phyloP scores from a whole-genome alignment of 2,113 vertebrate genomes.

The Colistium nudipinnis region DNA sequence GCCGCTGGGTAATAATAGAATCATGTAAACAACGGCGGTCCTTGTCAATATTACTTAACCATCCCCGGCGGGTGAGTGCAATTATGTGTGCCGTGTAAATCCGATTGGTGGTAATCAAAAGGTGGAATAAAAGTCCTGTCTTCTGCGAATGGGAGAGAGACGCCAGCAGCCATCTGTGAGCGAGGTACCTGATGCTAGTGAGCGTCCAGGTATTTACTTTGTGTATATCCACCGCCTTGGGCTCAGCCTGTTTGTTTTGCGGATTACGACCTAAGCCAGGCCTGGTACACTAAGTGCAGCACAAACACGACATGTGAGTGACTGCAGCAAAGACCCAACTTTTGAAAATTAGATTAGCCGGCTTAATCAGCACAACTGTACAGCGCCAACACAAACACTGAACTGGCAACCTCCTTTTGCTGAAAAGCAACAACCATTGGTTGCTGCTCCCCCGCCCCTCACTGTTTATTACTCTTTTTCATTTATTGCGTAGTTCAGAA shows the following conservation, averaged over 20 bases:
- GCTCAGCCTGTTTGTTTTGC: conserved; percentile 1
- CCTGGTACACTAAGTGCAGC: conserved; percentile 17
- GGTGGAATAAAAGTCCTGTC: neutral
- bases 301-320: conserved; percentile 36
- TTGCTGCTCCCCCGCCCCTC: no score
- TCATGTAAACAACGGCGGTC: neutral
- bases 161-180: neutral
- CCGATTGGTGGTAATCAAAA: conserved; percentile 15
- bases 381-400: neutral
- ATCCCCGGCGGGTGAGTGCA: neutral
- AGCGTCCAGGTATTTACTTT: neutral
- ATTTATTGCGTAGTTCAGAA: no score
- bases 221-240: neutral
- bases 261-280: neutral
- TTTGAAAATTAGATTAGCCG: conserved; percentile 6
- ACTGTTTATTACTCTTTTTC: neutral
- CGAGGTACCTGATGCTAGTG: neutral
- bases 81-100: conserved; percentile 6
- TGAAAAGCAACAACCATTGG: neutral
- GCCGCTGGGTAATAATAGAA: neutral
- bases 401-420: neutral
- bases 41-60: neutral
- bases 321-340: conserved; percentile 16
- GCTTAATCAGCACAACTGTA: neutral
- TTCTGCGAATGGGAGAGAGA: neutral